phyloP scores from a whole-genome alignment of 2,113 vertebrate species.

The Tenrec ecaudatus region DNA sequence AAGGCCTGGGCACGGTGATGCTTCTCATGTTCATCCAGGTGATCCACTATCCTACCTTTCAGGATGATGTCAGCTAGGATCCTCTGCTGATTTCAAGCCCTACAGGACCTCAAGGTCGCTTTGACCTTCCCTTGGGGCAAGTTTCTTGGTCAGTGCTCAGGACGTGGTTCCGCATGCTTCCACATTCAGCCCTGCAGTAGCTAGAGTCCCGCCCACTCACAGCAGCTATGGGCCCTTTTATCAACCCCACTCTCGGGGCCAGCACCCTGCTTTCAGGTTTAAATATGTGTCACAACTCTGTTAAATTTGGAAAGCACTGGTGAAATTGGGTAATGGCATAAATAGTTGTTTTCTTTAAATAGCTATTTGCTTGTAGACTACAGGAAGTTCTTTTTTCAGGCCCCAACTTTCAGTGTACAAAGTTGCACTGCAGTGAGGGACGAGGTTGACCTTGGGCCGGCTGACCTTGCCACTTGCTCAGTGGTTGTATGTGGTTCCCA shows the following conservation, averaged over 20 bases:
- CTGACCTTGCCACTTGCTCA: not conserved
- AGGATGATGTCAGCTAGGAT: not conserved
- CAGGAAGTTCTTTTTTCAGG: not conserved
- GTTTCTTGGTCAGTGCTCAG: not conserved
- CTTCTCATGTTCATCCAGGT: not conserved
- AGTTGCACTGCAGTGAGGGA: not conserved
- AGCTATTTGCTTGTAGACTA: not conserved
- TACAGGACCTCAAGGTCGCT: not conserved
- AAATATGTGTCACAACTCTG: not conserved
- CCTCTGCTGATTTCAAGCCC: not conserved
- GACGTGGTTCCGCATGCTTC: accelerated
- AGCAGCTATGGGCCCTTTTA: not conserved
- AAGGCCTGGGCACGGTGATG: not conserved
- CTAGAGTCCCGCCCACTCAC: not conserved
- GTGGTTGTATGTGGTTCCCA: not conserved
- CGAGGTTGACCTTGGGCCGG: not conserved
- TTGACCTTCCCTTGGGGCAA: not conserved
- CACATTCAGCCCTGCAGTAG: not conserved
- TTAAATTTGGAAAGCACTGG: not conserved
- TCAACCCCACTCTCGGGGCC: not conserved
- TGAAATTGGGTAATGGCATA: not conserved
- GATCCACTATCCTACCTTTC: not conserved
- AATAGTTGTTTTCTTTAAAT: not conserved
- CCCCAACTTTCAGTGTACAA: not conserved
- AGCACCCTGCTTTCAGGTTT: not conserved